Evolutionary conservation across 2,888 invertebrate species (phyloP).

Genomic region (Dendrolimus houi): DNA sequence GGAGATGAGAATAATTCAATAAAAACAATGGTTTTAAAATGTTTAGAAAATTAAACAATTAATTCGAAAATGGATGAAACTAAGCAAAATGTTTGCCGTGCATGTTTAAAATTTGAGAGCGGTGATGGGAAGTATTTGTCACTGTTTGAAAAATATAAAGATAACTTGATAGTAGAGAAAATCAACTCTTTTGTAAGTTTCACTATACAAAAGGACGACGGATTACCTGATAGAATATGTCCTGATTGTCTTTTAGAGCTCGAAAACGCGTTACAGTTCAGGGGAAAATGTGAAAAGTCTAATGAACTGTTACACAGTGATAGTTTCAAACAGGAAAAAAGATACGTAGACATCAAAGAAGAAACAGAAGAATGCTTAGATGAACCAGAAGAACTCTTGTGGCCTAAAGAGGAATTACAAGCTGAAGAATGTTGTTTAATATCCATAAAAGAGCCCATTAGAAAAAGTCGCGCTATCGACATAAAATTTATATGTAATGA

Average conservation of each 20-base stretch:
- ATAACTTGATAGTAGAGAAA: slow-evolving; percentile 35
- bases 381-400: slow-evolving; percentile 8
- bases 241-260: slow-evolving; percentile 43
- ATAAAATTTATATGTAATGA: slow-evolving; percentile 38
- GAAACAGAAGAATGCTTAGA: slow-evolving; percentile 1
- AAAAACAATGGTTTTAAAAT: no score
- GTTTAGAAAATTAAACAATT: no score
- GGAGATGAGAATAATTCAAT: no score
- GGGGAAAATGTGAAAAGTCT: slow-evolving; percentile 45
- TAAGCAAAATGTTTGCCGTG: slow-evolving; percentile 35
- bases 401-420: slow-evolving; percentile 4
- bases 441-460: neutral
- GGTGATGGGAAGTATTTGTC: slow-evolving; percentile 32
- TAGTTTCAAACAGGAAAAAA: neutral
- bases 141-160: slow-evolving; percentile 42
- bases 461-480: slow-evolving; percentile 24
- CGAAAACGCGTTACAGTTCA: slow-evolving; percentile 44
- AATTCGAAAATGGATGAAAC: slow-evolving; percentile 17
- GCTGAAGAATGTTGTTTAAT: slow-evolving; percentile 1
- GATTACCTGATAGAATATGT: slow-evolving; percentile 52
- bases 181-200: slow-evolving; percentile 44
- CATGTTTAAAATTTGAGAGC: slow-evolving; percentile 34
- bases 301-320: slow-evolving; percentile 26
- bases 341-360: neutral
- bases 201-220: slow-evolving; percentile 39